These are phyloP conservation scores for Drosophila lacicola DNA, from an alignment of 2,888 invertebrate genomes.

Conservation along the genomic window DNA sequence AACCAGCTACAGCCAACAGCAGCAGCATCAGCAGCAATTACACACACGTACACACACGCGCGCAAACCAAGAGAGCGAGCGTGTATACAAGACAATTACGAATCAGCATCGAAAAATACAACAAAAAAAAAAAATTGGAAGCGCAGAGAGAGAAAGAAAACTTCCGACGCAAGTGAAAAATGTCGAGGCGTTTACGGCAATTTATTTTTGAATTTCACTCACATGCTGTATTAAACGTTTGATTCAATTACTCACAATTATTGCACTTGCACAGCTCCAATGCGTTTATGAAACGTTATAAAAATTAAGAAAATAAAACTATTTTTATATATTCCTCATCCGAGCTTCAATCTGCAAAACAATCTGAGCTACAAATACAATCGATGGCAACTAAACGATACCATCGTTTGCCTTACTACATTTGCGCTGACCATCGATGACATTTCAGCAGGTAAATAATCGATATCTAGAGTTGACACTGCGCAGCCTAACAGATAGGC, in stretches of 20 bases:
- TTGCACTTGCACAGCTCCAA: constrained; percentile 74
- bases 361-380: constrained; percentile 55
- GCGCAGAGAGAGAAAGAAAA: constrained; percentile 51
- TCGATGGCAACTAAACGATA: constrained; percentile 47
- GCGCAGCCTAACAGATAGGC: no score
- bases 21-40: constrained; percentile 32
- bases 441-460: constrained; percentile 1
- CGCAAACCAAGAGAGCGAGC: constrained; percentile 49
- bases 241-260: constrained; percentile 70
- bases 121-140: constrained; percentile 60
- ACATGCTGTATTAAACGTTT: constrained; percentile 36
- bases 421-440: constrained; percentile 21
- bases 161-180: constrained; percentile 67
- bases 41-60: constrained; percentile 39
- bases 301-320: constrained; percentile 55
- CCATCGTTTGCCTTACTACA: constrained; percentile 20
- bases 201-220: constrained; percentile 14
- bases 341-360: constrained; percentile 70
- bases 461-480: constrained; percentile 20
- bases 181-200: constrained; percentile 53
- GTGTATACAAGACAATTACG: constrained; percentile 79
- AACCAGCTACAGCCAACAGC: constrained; percentile 44
- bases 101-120: constrained; percentile 77
- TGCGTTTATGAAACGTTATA: constrained; percentile 62
- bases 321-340: constrained; percentile 67